These are phyloP conservation scores for Anguilla pacifica DNA, from an alignment of 2,797 vertebrate genomes.

Conservation along the genomic window DNA sequence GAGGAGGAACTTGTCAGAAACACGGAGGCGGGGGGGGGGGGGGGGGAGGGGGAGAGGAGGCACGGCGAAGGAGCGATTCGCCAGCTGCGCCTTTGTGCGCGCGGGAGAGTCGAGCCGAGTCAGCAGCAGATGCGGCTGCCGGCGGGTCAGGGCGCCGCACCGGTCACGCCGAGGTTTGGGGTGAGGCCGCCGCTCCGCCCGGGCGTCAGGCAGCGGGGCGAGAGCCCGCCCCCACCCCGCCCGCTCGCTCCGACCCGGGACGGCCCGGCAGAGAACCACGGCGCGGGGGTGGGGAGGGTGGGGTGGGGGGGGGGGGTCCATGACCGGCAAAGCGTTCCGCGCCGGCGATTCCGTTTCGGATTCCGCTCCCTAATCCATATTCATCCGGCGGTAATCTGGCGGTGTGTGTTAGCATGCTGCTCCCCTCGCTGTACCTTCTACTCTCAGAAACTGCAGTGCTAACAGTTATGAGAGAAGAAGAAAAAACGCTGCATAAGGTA, in stretches of 20 bases:
- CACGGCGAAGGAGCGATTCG: constrained; percentile 55
- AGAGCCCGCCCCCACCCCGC: too few species aligned
- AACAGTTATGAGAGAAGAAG: constrained; percentile 58
- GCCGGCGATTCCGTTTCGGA: constrained; percentile 41
- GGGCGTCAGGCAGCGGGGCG: constrained; percentile 40
- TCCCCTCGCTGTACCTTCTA: constrained; percentile 46
- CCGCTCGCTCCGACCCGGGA: constrained; percentile 51
- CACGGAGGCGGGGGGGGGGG: constrained; percentile 50
- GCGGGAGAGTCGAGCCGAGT: constrained; percentile 62
- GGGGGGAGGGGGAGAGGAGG: constrained; percentile 55
- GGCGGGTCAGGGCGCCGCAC: constrained; percentile 68
- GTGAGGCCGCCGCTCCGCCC: constrained; percentile 45
- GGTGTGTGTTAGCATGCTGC: constrained; percentile 33
- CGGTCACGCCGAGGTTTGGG: constrained; percentile 62
- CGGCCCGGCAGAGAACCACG: constrained; percentile 48
- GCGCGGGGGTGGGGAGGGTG: constrained; percentile 21
- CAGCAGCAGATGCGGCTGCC: constrained; percentile 68
- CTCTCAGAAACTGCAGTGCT: constrained; percentile 63
- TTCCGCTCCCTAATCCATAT: constrained; percentile 55
- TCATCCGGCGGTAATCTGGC: constrained; percentile 49
- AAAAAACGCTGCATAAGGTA: constrained; percentile 60
- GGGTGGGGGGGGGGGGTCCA: constrained; percentile 44
- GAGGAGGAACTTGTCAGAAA: constrained; percentile 37
- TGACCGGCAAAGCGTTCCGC: constrained; percentile 50
- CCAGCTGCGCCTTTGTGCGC: constrained; percentile 66